These are phyloP conservation scores for Lasioglossum villosulum DNA, from an alignment of 2,888 invertebrate species.

Conservation along the genomic window DNA sequence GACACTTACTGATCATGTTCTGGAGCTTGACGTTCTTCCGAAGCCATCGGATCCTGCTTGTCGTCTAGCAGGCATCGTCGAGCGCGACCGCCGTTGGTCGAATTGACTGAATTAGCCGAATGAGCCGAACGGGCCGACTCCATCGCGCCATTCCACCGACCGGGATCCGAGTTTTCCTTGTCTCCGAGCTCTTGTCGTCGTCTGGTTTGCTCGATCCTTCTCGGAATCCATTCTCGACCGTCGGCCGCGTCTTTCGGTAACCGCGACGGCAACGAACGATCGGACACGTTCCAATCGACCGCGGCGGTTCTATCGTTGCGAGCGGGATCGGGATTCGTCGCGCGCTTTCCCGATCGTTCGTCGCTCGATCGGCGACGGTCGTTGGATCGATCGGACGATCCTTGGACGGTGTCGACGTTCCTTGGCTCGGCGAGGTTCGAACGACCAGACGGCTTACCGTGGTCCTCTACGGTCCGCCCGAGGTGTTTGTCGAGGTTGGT, in stretches of 20 bases:
- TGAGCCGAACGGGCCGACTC: constrained; percentile 58
- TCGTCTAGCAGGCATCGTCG: neutral
- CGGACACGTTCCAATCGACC: neutral
- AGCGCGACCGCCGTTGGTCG: neutral
- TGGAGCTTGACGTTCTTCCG: constrained; percentile 43
- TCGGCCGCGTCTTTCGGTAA: constrained; percentile 40
- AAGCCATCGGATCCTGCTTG: constrained; percentile 46
- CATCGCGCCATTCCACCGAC: constrained; percentile 61
- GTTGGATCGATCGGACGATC: neutral
- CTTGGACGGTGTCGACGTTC: neutral
- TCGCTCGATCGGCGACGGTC: neutral
- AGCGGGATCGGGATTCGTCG: neutral
- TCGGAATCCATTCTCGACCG: constrained; percentile 86
- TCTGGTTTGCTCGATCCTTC: constrained; percentile 78
- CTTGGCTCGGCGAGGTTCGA: neutral
- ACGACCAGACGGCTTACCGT: neutral
- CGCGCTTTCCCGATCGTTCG: neutral
- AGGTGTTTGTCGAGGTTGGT: neutral
- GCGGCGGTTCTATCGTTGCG: neutral
- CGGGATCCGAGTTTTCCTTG: constrained; percentile 73
- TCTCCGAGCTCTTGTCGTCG: constrained; percentile 37
- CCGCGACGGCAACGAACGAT: neutral
- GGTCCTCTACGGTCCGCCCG: neutral
- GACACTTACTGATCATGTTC: constrained; percentile 79
- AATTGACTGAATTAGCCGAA: constrained; percentile 47